Percentiles rank a stretch among this genome's conserved stretches.
These are phyloP conservation scores for Lepidocolaptes lacrymiger DNA, from an alignment of 2,797 vertebrate species.

Conservation along the genomic window DNA sequence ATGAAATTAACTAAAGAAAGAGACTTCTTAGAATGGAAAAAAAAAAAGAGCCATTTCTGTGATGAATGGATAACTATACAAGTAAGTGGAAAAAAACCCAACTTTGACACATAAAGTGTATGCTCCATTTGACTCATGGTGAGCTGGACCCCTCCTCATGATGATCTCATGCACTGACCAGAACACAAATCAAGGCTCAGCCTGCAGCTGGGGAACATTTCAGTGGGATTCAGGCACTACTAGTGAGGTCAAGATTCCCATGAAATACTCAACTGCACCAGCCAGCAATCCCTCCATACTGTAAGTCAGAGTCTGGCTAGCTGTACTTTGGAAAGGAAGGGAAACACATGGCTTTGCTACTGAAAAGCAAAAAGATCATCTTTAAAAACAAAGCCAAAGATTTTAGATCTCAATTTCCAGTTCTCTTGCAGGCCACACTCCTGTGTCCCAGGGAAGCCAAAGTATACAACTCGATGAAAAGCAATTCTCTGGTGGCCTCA, in stretches of 20 bases:
- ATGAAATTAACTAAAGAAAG: background rate
- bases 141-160: background rate
- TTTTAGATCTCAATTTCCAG: background rate
- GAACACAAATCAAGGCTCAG: background rate
- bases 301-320: background rate
- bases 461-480: fast-evolving
- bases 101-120: background rate
- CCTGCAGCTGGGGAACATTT: background rate
- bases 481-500: background rate
- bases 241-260: background rate
- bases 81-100: background rate
- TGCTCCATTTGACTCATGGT: background rate
- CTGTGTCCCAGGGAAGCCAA: background rate
- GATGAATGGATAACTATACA: background rate
- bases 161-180: background rate
- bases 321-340: background rate
- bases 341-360: background rate
- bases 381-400: background rate
- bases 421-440: background rate
- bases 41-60: background rate
- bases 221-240: background rate
- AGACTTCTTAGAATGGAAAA: background rate
- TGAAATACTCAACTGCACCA: background rate
- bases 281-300: background rate
- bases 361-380: background rate